Conservation (phyloP, 2,113 vertebrate species). For the Leptocoma aspasia region DNA sequence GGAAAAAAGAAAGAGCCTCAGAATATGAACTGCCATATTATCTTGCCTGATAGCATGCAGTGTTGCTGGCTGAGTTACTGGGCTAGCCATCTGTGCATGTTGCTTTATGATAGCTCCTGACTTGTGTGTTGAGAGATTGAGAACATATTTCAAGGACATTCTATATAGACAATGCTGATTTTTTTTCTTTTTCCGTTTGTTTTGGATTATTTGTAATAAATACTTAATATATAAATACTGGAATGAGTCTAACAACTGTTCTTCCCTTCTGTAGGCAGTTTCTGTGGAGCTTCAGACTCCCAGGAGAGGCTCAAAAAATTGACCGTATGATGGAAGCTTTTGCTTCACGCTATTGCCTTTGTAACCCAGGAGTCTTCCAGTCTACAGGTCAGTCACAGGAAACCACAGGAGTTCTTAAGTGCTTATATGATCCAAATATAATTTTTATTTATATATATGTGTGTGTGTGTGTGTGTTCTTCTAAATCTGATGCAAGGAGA, state of each 20-base stretch:
- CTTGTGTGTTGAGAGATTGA: constrained; percentile 24
- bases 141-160: constrained; percentile 4
- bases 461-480: neutral
- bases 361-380: constrained; percentile 96
- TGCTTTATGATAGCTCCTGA: constrained; percentile 50
- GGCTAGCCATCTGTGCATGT: constrained; percentile 64
- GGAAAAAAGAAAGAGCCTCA: constrained; percentile 19
- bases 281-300: constrained; percentile 96
- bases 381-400: constrained; percentile 86
- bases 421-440: neutral
- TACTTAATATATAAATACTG: neutral
- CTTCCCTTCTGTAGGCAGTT: constrained; percentile 82
- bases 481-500: neutral
- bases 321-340: constrained; percentile 99
- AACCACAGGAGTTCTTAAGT: neutral
- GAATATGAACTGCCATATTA: constrained; percentile 36
- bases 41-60: constrained; percentile 58
- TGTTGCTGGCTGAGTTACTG: constrained; percentile 54
- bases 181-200: neutral
- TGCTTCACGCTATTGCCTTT: constrained; percentile 94
- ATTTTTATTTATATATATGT: neutral
- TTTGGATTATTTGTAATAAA: neutral
- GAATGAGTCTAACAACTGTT: neutral
- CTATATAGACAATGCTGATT: neutral
- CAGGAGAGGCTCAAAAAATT: constrained; percentile 97